Base-by-base conservation (phyloP, 1,140 invertebrate genomes). In the Drosophila baimaii region DNA sequence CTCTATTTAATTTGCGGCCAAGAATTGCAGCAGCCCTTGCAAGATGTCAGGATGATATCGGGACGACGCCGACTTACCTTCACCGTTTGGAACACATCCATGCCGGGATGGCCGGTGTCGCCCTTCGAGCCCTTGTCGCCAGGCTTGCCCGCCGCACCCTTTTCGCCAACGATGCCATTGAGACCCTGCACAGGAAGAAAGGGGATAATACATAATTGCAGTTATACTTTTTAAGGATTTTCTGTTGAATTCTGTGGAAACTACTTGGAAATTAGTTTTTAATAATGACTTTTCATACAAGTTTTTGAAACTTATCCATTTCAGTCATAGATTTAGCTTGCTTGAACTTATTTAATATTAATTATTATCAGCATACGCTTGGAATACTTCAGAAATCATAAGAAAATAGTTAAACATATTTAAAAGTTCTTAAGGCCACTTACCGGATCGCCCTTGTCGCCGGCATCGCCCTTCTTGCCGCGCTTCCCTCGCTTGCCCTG, bases 101-200 rank as follows among this genome's bases (percentile, higher is more conserved):
- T 97, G 41, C 97, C 97, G n/a, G 96, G 96, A 91, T 95, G 97
- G 69, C 97, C 97, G 51, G 95, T 93, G 82, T 97, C 96, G 37
- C 96, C 97, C 92, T 97, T 97, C 80, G 95, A 94, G 47, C 98
- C 98, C 91, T 97, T 97, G 59, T 98, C 96, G 6, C 98, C 98
- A 44, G 95, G 94, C 88, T 94, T 94, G 44, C 98, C 98, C 96
- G 98, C 93, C 35, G 98, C 97, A 90, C 97, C 98, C 94, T 98
- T 98, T 12, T 97, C 97, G 90, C 98, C 98, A 92, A 97, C 96
- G 92, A 98, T 94, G 80, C 98, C 98, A 90, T 98, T 98, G 21
- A 97, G 97, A 81, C 98, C 98, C 97, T 99, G 49, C 5, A 19
- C 23, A 21, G 49, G n/a, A 93, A 46, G 27, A 68, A 51, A 57